Conservation (phyloP, 2,888 invertebrate species). For the Limnephilus marmoratus region DNA sequence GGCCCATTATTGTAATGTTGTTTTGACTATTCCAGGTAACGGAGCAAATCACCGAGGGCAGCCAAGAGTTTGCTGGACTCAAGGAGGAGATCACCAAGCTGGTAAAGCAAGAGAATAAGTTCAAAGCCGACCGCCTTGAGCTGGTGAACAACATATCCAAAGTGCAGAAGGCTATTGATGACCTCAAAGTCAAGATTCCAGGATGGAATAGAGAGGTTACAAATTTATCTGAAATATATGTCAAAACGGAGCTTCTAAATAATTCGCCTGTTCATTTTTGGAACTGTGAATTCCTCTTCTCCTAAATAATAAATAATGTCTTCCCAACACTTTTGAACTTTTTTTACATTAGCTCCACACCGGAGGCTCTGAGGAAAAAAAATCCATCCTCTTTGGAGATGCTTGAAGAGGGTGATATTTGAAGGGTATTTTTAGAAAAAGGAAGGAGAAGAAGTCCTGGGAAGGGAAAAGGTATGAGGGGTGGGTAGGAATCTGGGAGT, state of each 20-base stretch:
- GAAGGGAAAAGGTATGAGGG: no score
- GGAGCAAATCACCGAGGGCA: constrained; percentile 77
- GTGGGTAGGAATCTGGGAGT: no score
- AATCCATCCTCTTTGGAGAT: no score
- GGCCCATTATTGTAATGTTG: not conserved
- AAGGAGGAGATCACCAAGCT: constrained; percentile 82
- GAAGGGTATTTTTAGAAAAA: no score
- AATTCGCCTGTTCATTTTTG: no score
- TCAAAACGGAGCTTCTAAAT: not conserved
- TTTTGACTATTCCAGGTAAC: constrained; percentile 71
- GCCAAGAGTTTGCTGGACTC: constrained; percentile 77
- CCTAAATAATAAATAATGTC: no score
- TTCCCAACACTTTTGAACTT: no score
- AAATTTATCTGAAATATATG: constrained; percentile 27
- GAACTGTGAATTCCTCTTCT: no score
- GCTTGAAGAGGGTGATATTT: no score
- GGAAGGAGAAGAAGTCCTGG: no score
- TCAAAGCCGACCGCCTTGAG: constrained; percentile 85
- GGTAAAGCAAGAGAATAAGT: constrained; percentile 80
- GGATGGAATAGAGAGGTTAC: constrained; percentile 77
- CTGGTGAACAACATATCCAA: constrained; percentile 84
- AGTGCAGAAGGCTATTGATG: constrained; percentile 78
- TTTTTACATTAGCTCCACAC: no score
- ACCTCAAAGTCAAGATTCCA: constrained; percentile 77
- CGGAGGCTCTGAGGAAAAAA: no score